Base-by-base conservation (phyloP, 2,797 vertebrate genomes). In the Eurystomus glaucurus region DNA sequence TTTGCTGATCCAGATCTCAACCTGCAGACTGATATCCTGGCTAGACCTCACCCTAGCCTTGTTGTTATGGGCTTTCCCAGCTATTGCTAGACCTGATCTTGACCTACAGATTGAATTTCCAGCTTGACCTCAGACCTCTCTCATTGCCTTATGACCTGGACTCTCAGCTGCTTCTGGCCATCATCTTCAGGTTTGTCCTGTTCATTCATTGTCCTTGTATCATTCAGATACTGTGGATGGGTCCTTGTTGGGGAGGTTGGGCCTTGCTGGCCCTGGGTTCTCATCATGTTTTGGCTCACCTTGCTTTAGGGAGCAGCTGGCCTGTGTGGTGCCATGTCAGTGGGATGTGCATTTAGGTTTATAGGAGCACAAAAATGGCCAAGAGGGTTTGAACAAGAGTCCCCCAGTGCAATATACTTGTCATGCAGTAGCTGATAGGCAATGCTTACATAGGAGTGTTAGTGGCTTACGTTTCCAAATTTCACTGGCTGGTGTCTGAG, bases 251-350 rank as follows among this genome's bases (percentile, higher is more conserved):
- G 66, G 48, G 52, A 74, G 46, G 20, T 7, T 62, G 26, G 6
- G 25, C 23, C 11, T 15, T 80, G 37, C 31, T 61, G 8, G 4
- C 12, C 9, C 14, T 66, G n/a, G 45, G 57, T 39, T 90, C n/a
- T 39, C 11, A 13, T 54, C 28, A 3, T 4, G 6, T 84, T 12
- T n/a, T 58, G 57, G 6, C 22, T 66, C 18, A 5, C 22, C 15
- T 55, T 52, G 31, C 10, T 54, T 57, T 71, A 29, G 16, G 45
- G 16, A 57, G 10, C 6, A 74, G 33, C 9, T 55, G 23, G 23
- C 1, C 13, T 58, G 3, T 31, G 28, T 37, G 16, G 5, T 55
- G 15, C 33, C 0, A 1, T 51, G 35, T 10, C 2, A 52, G 35
- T 0, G 0, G 25, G n/a, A 55, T 2, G 2, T 26, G 9, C 2